Evolutionary conservation across 2,888 invertebrate species (phyloP), one percentile per base, ranked within the genome.

Genomic region (Maniola hyperantus): DNA sequence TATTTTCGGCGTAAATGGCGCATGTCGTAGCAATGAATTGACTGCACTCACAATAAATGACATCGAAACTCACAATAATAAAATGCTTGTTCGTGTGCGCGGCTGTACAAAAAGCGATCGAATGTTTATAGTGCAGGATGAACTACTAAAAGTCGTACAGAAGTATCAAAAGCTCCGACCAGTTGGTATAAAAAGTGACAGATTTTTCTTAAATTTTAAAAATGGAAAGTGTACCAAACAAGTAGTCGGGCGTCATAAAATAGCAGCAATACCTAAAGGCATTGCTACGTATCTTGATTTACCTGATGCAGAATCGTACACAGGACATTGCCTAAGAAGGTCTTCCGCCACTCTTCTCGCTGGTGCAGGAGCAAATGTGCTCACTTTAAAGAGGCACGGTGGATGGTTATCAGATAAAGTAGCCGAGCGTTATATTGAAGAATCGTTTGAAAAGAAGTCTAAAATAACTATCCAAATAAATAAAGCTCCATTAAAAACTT

Each of bases 191-290:
- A 46, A 48, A 11, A 65, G 66, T 10, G 57, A 66, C 10, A 15
- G 42, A 42, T 71, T 70, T 63, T 73, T 73, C 53, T 10, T 66
- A n/a, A 58, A 66, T 55, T 69, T 63, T 44, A 36, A 61, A 5
- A 66, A 71, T 13, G 67, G 66, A 34, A 73, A 71, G 55, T 72
- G 72, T 46, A 67, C 66, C 2, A 50, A 18, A 20, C 71, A 71
- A 64, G 60, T 53, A 6, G 66, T 68, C 8, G 71, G 68, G 0
- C 65, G 44, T 8, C 63, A 67, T 33, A 70, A 68, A 68, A 44
- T 68, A 15, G 51, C 57, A 5, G 44, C 44, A 4, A 60, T 72
- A 44, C 71, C 72, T 20, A 70, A 69, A 63, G 53, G 64, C 65
- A 72, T 72, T 46, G 73, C 70, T 1, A 71, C 55, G 2, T 63